Evolutionary conservation across 1,140 invertebrate genomes (phyloP).

Genomic region (Epicauta chinensis): DNA sequence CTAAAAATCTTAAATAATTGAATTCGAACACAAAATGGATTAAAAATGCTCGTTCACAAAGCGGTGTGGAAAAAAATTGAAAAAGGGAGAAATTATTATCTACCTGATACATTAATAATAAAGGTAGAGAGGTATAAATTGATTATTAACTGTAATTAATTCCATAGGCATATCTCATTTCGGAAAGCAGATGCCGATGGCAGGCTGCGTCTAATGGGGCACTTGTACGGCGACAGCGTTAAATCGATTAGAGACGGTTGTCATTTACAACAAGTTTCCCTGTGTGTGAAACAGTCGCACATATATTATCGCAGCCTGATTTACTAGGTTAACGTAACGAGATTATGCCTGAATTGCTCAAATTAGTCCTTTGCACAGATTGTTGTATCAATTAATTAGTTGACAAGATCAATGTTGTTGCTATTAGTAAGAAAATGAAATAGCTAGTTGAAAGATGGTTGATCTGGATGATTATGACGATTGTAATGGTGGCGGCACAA

Average conservation of each 20-base stretch:
- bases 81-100: neutral
- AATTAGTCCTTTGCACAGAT: slow-evolving; percentile 21
- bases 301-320: slow-evolving; percentile 27
- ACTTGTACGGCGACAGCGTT: slow-evolving; percentile 26
- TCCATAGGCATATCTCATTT: slow-evolving; percentile 24
- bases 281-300: slow-evolving; percentile 28
- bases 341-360: slow-evolving; percentile 25
- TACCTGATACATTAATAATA: slow-evolving; percentile 15
- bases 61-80: no score
- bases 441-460: no score
- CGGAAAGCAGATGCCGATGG: slow-evolving; percentile 30
- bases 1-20: no score
- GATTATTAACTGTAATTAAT: slow-evolving; percentile 30
- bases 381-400: slow-evolving; percentile 20
- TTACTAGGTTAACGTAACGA: slow-evolving; percentile 25
- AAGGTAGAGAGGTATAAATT: slow-evolving; percentile 17
- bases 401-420: no score
- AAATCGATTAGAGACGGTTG: slow-evolving; percentile 32
- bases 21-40: no score
- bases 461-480: no score
- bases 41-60: no score
- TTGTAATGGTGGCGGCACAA: no score
- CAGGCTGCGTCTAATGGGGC: slow-evolving; percentile 30
- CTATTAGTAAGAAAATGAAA: no score
- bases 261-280: slow-evolving; percentile 28